Conservation (phyloP, 2,113 vertebrate genomes). For the Caranx melampygus region DNA sequence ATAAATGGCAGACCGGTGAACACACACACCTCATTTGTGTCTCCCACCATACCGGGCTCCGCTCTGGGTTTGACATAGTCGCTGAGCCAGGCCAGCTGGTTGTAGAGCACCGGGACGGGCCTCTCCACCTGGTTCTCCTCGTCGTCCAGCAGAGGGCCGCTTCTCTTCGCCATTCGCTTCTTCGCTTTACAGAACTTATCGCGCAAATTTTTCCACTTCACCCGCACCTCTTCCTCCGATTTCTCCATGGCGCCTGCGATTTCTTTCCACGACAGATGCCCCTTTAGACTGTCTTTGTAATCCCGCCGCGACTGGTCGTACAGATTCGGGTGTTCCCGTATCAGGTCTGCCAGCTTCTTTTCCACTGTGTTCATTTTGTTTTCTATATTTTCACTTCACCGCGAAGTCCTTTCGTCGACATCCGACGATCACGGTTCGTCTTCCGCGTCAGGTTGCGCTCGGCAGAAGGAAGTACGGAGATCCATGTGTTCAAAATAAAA, state of each 20-base stretch:
- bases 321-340: constrained; percentile 61
- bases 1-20: background rate
- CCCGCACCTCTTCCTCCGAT: constrained; percentile 62
- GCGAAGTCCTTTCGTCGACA: constrained; percentile 61
- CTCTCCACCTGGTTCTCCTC: constrained; percentile 43
- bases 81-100: constrained; percentile 66
- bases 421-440: constrained; percentile 43
- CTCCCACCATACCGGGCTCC: constrained; percentile 1
- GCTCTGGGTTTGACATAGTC: constrained; percentile 52
- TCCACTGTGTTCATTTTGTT: constrained; percentile 57
- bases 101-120: constrained; percentile 56
- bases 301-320: constrained; percentile 62
- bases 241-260: constrained; percentile 62
- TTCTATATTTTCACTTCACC: background rate
- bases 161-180: constrained; percentile 64
- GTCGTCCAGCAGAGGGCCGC: constrained; percentile 17
- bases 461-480: constrained; percentile 47
- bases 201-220: constrained; percentile 71
- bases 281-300: constrained; percentile 64
- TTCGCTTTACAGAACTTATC: constrained; percentile 76
- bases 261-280: constrained; percentile 55
- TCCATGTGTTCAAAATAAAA: constrained; percentile 58
- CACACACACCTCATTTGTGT: constrained; percentile 44
- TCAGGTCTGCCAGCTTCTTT: constrained; percentile 60
- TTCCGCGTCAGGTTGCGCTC: background rate